Base-by-base conservation (phyloP, 1,140 invertebrate genomes). In the Metopolophium dirhodum region DNA sequence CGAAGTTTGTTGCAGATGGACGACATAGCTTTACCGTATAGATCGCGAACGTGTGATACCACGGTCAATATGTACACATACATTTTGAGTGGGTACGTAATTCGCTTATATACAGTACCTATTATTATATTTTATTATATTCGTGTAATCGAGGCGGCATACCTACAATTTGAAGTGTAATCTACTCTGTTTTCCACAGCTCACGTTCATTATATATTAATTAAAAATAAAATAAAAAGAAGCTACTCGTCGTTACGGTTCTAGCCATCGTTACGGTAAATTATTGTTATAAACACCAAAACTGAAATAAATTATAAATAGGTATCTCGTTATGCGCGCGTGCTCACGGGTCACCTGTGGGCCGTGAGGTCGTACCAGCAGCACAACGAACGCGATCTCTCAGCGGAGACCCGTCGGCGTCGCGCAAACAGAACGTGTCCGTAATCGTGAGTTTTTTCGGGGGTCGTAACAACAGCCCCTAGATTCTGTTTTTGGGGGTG, bases 241-340 rank as follows among this genome's bases (percentile, higher is more conserved):
- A 54, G 9, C 35, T 89, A 89, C n/a, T 89, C 22, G 23, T 89
- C 23, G 49, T 89, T 89, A 89, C 88, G 88, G 88, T 89, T 14
- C 6, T 57, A 37, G 26, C 22, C 26, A 83, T 83, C 22, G 49
- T 54, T 37, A 54, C 49, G 47, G 85, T 87, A 45, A 87, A 87
- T 87, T 45, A 30, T 88, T 88, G 41, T 45, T 26, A 49, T 45
- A 88, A 20, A 49, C 45, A 49, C 30, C 85, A 30, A 47, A 86
- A 41, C 35, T 86, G 45, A 26, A 26, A 47, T 47, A 77, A 77
- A 77, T 77, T 18, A 77, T 77, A n/a, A 51, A 47, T 88, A n/a
- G n/a, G n/a, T n/a, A 51, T 49, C 47, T 49, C 47, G 47, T 88
- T n/a, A 49, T 30, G 47, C 7, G 86, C 47, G 30, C 47, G 86